phyloP scores from a whole-genome alignment of 2,888 invertebrate species.

The Therioaphis trifolii region DNA sequence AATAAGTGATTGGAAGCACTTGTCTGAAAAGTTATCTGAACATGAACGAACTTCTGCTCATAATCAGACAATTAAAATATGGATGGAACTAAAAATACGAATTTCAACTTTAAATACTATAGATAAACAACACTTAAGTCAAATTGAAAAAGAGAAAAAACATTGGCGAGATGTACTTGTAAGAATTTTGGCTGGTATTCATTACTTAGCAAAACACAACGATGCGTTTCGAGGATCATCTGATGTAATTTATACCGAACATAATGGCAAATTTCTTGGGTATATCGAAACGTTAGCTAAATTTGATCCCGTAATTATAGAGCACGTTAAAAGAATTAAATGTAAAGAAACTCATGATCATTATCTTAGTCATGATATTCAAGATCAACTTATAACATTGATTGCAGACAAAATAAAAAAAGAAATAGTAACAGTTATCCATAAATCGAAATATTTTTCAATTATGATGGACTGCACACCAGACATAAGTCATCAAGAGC shows the following conservation, averaged over 20 bases:
- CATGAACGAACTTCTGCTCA: background rate
- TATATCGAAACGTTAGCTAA: background rate
- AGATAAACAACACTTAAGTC: background rate
- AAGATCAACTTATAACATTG: background rate
- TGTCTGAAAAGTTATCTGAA: background rate
- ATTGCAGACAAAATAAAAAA: background rate
- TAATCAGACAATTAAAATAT: background rate
- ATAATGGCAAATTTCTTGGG: background rate
- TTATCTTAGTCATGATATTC: background rate
- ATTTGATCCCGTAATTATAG: background rate
- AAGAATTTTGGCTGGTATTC: background rate
- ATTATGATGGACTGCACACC: constrained; percentile 7
- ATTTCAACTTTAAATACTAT: constrained; percentile 4
- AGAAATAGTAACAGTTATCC: background rate
- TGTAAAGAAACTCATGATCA: background rate
- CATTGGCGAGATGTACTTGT: background rate
- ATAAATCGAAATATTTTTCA: too few species aligned
- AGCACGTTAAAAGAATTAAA: constrained; percentile 2
- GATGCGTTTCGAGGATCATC: constrained; percentile 1
- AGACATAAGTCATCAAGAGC: constrained; percentile 5
- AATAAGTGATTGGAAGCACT: background rate
- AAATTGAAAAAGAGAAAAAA: constrained; percentile 21
- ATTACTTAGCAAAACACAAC: too few species aligned
- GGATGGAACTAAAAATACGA: constrained; percentile 15
- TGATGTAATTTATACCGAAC: background rate